Percentiles rank a stretch among this genome's conserved stretches.
Evolutionary conservation across 1,140 invertebrate genomes (phyloP).

Genomic region (Nephila pilipes): DNA sequence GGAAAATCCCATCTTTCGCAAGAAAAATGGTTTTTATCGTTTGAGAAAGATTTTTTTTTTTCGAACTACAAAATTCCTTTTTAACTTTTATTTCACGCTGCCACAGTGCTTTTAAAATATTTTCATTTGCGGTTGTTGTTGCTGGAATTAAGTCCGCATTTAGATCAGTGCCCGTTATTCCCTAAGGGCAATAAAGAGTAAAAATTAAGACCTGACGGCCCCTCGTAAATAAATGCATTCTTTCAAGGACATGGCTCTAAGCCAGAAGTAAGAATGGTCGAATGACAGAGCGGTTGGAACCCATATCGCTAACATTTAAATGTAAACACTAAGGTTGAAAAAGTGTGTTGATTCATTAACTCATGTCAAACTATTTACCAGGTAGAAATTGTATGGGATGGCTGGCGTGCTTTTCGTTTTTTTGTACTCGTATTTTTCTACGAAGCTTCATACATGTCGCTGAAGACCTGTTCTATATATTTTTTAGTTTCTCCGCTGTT

Average conservation of each 20-base stretch:
- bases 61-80: neutral
- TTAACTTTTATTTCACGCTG: neutral
- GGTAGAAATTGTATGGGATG: conserved; percentile 60
- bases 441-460: neutral
- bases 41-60: no score
- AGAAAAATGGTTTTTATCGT: no score
- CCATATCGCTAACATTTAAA: conserved; percentile 68
- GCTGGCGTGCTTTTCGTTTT: neutral
- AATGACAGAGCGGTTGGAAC: neutral
- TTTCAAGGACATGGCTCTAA: conserved; percentile 65
- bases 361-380: conserved; percentile 71
- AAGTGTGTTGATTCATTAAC: conserved; percentile 72
- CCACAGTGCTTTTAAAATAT: neutral
- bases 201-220: conserved; percentile 66
- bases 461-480: neutral
- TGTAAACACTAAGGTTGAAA: conserved; percentile 69
- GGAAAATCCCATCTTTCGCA: no score
- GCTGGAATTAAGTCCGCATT: conserved; percentile 51
- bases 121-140: conserved; percentile 5
- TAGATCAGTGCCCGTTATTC: conserved; percentile 47
- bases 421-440: conserved; percentile 1
- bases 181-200: conserved; percentile 53
- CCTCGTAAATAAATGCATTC: conserved; percentile 73
- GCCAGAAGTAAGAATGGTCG: conserved; percentile 50
- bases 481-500: neutral